Evolutionary conservation across 2,113 vertebrate species (phyloP), one percentile per base, ranked within the genome.

Genomic region (Notothenia coriiceps): DNA sequence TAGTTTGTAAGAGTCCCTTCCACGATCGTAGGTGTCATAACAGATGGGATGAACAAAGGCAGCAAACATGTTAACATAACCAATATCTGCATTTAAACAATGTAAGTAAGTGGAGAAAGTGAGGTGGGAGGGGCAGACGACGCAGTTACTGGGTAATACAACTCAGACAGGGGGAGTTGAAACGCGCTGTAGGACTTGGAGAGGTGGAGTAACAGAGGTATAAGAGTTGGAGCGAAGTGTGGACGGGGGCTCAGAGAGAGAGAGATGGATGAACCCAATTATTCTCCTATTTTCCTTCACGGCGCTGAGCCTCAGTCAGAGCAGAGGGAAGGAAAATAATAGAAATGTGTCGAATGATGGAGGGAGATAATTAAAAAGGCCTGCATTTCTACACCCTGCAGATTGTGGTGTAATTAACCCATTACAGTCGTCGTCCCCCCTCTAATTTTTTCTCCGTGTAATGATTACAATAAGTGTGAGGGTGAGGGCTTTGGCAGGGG

Each of bases 201-300:
- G 57, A 61, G n/a, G 56, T 35, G 20, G 57, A 25, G 25, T 25
- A 25, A 25, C 40, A 29, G 57, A 61, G n/a, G 56, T 2, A 25
- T 25, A 25, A 40, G 57, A 61, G n/a, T 51, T 35, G 20, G 57
- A 60, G 67, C 10, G 50, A 44, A 60, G 52, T 12, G 51, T 46
- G 56, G 61, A 74, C 29, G 65, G 68, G 44, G 59, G 65, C 52
- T 54, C 0, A 49, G 25, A 75, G 67, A 50, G 82, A 50, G 82
- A 73, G 90, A 94, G 93, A 95, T 92, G 91, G 91, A 95, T 94
- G 93, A 91, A 90, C 91, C 82, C 86, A 94, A 93, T 94, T 94
- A 95, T 92, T 62, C 82, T n/a, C 50, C 70, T 88, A 87, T 93
- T 93, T 92, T 91, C 80, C 77, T 87, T 88, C 75, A 64, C 49